Percentiles rank a stretch among this genome's conserved stretches.
Conservation (phyloP, 2,113 vertebrate genomes). For the Prietella phreatophila region DNA sequence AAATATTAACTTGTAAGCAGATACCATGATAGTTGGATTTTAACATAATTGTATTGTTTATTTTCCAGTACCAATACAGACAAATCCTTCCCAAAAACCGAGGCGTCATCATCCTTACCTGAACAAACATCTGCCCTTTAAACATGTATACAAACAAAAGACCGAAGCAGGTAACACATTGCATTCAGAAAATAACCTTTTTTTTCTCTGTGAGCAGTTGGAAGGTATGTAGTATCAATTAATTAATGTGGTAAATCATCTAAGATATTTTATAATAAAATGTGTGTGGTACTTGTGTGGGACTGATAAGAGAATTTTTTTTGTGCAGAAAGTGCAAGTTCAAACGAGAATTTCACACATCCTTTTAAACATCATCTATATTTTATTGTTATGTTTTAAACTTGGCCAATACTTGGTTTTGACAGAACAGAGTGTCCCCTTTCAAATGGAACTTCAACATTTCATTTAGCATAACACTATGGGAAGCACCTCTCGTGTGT, state of each 20-base stretch:
- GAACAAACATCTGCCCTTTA: neutral
- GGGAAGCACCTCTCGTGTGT: too few species aligned
- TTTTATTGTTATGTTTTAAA: too few species aligned
- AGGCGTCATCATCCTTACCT: neutral
- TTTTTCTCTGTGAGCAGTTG: too few species aligned
- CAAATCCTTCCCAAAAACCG: neutral
- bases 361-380: too few species aligned
- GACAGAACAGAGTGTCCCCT: too few species aligned
- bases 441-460: too few species aligned
- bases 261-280: neutral
- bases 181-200: neutral
- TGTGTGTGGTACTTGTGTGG: neutral
- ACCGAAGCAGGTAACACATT: neutral
- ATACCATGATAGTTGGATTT: neutral
- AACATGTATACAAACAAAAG: neutral
- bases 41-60: neutral
- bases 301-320: neutral
- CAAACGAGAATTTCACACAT: too few species aligned
- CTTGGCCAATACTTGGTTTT: too few species aligned
- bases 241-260: too few species aligned
- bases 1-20: neutral
- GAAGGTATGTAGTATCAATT: too few species aligned
- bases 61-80: neutral
- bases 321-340: neutral
- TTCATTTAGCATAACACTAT: too few species aligned